Evolutionary conservation across 30 jellyfish, hydroid and myxozoan genomes (phyloP).

Genomic region (Morbakka virulenta): DNA sequence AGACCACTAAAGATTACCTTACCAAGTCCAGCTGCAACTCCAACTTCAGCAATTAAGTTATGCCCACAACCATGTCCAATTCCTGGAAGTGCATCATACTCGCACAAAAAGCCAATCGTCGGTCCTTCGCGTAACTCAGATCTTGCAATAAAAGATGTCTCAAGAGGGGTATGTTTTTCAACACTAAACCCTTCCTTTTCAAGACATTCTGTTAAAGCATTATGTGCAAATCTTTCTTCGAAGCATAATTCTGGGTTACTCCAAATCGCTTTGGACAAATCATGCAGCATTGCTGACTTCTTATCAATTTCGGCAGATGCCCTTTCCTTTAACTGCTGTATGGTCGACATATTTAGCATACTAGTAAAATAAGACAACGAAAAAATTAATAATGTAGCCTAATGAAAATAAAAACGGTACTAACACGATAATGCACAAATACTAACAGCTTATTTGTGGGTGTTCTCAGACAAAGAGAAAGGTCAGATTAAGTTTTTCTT

Average conservation of each 20-base stretch:
- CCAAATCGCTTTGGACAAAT: conserved; percentile 74
- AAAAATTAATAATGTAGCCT: too few relatives aligned
- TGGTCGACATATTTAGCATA: neutral
- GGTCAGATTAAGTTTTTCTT: too few relatives aligned
- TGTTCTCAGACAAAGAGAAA: too few relatives aligned
- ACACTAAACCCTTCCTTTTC: conserved; percentile 85
- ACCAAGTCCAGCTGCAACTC: conserved; percentile 93
- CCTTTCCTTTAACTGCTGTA: neutral
- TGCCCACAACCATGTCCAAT: conserved; percentile 99
- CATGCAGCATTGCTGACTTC: conserved; percentile 30
- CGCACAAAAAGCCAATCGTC: conserved; percentile 73
- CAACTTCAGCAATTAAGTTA: conserved; percentile 88
- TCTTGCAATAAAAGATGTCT: conserved; percentile 81
- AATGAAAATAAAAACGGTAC: too few relatives aligned
- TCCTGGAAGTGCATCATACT: conserved; percentile 98
- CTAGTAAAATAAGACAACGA: too few relatives aligned
- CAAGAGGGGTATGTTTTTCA: conserved; percentile 59
- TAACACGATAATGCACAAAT: too few relatives aligned
- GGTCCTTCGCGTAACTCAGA: conserved; percentile 71
- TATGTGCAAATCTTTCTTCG: conserved; percentile 78
- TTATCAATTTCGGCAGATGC: conserved; percentile 34
- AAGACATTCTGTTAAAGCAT: conserved; percentile 39
- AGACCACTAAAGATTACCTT: too few relatives aligned
- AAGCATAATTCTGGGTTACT: conserved; percentile 73
- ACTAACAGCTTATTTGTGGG: too few relatives aligned